phyloP scores from a whole-genome alignment of 2,797 vertebrate species.

The Sciurus vulgaris region DNA sequence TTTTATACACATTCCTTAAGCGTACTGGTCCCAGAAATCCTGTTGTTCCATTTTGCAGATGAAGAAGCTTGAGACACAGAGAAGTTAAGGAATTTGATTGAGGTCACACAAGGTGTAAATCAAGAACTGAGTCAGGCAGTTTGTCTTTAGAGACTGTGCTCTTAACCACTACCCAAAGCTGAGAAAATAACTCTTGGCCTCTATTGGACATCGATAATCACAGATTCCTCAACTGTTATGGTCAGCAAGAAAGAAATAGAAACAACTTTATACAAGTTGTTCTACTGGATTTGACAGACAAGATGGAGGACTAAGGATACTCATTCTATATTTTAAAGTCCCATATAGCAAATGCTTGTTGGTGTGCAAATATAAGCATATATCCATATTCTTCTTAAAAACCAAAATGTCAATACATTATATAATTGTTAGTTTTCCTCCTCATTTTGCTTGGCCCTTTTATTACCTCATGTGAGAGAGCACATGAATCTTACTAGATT shows the following conservation, averaged over 20 bases:
- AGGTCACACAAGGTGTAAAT: neutral
- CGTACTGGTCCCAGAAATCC: neutral
- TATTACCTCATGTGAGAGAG: neutral
- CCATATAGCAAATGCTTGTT: neutral
- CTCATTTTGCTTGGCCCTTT: neutral
- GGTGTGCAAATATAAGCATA: neutral
- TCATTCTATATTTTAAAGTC: neutral
- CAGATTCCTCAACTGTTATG: neutral
- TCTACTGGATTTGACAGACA: neutral
- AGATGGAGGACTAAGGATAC: neutral
- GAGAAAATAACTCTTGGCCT: neutral
- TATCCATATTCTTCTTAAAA: constrained; percentile 36
- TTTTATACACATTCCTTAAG: neutral
- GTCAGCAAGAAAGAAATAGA: neutral
- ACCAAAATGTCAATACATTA: neutral
- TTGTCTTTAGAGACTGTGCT: neutral
- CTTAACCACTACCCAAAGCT: neutral
- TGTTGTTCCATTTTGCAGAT: neutral
- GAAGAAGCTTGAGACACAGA: neutral
- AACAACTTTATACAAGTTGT: neutral
- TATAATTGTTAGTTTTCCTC: neutral
- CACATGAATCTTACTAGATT: neutral
- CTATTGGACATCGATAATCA: neutral
- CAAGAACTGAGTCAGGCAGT: neutral
- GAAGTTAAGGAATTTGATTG: neutral